A percentile compares a stretch with the other conserved stretches of the same genome.
These are phyloP conservation scores for Leistus spinibarbis DNA, from an alignment of 2,888 invertebrate species.

Conservation along the genomic window DNA sequence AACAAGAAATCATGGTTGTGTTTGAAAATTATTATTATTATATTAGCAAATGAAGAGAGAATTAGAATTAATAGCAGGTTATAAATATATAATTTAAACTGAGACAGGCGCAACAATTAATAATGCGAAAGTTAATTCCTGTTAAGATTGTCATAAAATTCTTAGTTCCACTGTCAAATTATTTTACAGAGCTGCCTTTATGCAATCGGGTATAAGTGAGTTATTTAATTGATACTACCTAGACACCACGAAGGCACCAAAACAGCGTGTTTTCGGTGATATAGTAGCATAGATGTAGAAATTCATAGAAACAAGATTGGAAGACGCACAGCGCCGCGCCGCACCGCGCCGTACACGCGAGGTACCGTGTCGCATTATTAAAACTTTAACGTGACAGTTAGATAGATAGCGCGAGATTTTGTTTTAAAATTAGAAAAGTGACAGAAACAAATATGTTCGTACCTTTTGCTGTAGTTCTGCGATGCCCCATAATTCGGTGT, in stretches of 20 bases:
- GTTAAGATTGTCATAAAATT: too few relatives aligned
- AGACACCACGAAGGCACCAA: background rate
- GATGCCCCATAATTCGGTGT: conserved; percentile 3
- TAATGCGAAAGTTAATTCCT: too few relatives aligned
- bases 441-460: conserved; percentile 32
- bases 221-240: background rate
- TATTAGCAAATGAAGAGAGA: too few relatives aligned
- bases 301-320: background rate
- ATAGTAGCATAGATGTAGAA: background rate
- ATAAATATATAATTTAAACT: too few relatives aligned
- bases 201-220: too few relatives aligned
- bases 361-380: conserved; percentile 29
- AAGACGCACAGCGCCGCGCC: background rate
- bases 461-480: background rate
- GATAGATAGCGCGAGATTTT: conserved; percentile 38
- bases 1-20: background rate
- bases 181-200: too few relatives aligned
- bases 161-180: too few relatives aligned
- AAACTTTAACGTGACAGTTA: conserved; percentile 38
- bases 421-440: conserved; percentile 39
- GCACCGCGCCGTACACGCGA: background rate
- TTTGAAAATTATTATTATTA: too few relatives aligned
- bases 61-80: too few relatives aligned
- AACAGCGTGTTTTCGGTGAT: background rate
- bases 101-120: too few relatives aligned